Evolutionary conservation across 2,888 invertebrate species (phyloP), one percentile per base, ranked within the genome.

Genomic region (Drosophila leonis): DNA sequence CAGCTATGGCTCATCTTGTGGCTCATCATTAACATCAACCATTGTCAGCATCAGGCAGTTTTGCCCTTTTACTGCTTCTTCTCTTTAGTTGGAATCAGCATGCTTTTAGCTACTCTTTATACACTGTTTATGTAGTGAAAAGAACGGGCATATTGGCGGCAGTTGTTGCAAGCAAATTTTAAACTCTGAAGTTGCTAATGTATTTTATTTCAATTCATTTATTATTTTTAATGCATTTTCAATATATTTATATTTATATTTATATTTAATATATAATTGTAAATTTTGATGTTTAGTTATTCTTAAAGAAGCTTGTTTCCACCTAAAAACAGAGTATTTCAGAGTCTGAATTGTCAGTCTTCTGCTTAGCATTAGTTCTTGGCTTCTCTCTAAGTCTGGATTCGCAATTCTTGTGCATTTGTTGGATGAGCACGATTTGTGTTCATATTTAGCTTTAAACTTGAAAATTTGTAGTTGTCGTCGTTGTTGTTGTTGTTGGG

Each of bases 361-460:
- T 18, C 46, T n/a, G n/a, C 8, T 5, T 13, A 15, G 18, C 39
- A 52, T 57, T 18, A 1, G 31, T 42, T 48, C 61, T 54, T 41
- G 10, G 31, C 9, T 49, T 39, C 35, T 24, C 6, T 27, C 31
- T 6, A 8, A 24, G 65, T 41, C 33, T 33, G 48, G 42, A 37
- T 51, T 20, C 24, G 39, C 42, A 39, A 15, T 46, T 52, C 31
- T 48, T 41, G 31, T 65, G 35, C n/a, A 41, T 76, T 59, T 48
- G 51, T 55, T 42, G 65, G 48, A 65, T 59, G 57, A 44, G 82
- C 82, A 82, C 82, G 82, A 81, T 72, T 83, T 75, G 55, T 59
- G 24, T 70, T 70, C 78, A 70, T 79, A 78, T 82, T 82, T 65
- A 64, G 81, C 63, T 74, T 69, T 83, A 86, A 83, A 83, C 87